phyloP scores from a whole-genome alignment of 2,113 vertebrate genomes.

The Onychostruthus taczanowskii region DNA sequence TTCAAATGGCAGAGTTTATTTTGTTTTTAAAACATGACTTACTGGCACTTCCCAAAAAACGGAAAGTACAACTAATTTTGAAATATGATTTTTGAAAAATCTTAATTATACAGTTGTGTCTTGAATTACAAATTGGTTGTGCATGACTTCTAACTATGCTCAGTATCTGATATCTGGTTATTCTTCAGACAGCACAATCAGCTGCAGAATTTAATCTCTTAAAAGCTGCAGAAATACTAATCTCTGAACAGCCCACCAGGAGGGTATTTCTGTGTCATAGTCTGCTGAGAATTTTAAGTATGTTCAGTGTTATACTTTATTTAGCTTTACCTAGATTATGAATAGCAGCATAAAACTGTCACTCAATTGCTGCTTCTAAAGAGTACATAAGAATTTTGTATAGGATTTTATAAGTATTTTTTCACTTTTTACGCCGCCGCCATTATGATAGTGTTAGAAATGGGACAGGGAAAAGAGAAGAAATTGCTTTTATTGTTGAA shows the following conservation, averaged over 20 bases:
- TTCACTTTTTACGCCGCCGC: not conserved
- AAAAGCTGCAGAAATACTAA: not conserved
- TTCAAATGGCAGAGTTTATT: not conserved
- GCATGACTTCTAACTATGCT: not conserved
- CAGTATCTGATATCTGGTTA: not conserved
- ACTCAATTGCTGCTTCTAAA: not conserved
- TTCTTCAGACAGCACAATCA: not conserved
- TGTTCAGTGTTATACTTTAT: not conserved
- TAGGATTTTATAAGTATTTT: not conserved
- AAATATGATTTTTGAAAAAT: not conserved
- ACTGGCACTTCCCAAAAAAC: not conserved
- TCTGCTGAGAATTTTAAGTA: not conserved
- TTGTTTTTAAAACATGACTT: not conserved
- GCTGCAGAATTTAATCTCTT: not conserved
- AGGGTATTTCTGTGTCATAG: not conserved
- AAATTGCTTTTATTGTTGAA: not conserved
- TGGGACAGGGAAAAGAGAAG: not conserved
- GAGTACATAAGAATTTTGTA: not conserved
- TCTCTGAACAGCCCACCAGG: not conserved
- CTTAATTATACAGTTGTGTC: not conserved
- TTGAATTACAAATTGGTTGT: not conserved
- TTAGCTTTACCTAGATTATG: not conserved
- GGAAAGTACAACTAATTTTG: not conserved
- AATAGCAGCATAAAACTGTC: not conserved
- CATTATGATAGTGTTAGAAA: not conserved